Evolutionary conservation across 2,113 vertebrate species (phyloP), one percentile per base, ranked within the genome.

Genomic region (Percopsis transmontana): DNA sequence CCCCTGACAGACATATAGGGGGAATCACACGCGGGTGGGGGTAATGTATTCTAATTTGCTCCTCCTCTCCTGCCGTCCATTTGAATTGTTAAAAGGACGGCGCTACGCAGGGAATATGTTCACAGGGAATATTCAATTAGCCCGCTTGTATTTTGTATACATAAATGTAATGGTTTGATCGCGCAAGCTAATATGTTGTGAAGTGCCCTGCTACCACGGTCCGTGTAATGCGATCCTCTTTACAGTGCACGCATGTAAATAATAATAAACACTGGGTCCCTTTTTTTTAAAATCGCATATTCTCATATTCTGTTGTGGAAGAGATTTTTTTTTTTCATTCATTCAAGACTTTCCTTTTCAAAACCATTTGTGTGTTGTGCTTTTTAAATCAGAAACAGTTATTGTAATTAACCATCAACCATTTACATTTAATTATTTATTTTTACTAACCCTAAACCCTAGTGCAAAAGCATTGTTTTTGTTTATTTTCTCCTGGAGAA

Each of bases 41-140:
- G 85, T 91, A 88, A 91, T 91, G 75, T 90, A 89, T 92, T 91
- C 79, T 81, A 87, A 88, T 87, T 61, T 27, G 8, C 62, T 61
- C 72, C 58, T 67, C 77, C 63, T 23, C 60, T 24, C 20, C 59
- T 38, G 59, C 53, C 76, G 70, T 80, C 23, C 1, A 89, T 90
- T 84, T 81, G 83, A 89, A 90, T 90, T 79, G 88, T 85, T 80
- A 80, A 91, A 80, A 66, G 59, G 86, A 9, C 12, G 20, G 51
- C 79, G 81, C 84, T 89, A 89, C 85, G 84, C 81, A 52, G 79
- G 40, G 82, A 89, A 88, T 89, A 89, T 88, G 86, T 89, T 89
- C 85, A 84, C 80, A 82, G 86, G 87, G 85, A 86, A 89, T 90
- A 89, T 89, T 85, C 72, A 83, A 89, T 88, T 58, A 85, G 83